Evolutionary conservation across 2,113 vertebrate species (phyloP).

Genomic region (Nanorana parkeri): DNA sequence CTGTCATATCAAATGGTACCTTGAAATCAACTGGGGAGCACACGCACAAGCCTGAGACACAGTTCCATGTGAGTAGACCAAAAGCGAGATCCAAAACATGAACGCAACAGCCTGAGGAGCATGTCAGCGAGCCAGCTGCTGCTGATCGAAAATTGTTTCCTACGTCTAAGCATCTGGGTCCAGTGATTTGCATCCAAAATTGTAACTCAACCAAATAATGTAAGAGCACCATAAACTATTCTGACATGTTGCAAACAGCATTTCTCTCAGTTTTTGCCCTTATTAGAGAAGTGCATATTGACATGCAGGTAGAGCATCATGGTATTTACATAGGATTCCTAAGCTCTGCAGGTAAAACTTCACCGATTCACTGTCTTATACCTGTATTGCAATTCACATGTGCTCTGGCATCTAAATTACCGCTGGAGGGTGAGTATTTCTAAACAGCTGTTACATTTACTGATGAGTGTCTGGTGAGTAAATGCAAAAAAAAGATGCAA

Average conservation of each 20-base stretch:
- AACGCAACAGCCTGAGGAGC: constrained; percentile 62
- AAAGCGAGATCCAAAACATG: constrained; percentile 61
- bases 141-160: constrained; percentile 61
- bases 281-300: not conserved
- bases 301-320: not conserved
- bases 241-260: not conserved
- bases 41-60: not conserved
- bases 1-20: constrained; percentile 24
- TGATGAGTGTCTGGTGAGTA: not conserved
- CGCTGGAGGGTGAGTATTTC: constrained; percentile 27
- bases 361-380: not conserved
- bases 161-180: constrained; percentile 62
- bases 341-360: not conserved
- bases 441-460: constrained; percentile 28
- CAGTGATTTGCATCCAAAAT: constrained; percentile 58
- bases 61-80: constrained; percentile 56
- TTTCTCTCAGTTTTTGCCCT: constrained; percentile 16
- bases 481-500: not conserved
- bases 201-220: constrained; percentile 46
- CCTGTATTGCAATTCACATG: constrained; percentile 31
- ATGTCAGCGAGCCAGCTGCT: constrained; percentile 67
- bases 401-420: constrained; percentile 20
- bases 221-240: constrained; percentile 1
- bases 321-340: not conserved
- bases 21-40: not conserved